These are phyloP conservation scores for Catharus ustulatus DNA, from an alignment of 2,797 vertebrate species.

Conservation along the genomic window DNA sequence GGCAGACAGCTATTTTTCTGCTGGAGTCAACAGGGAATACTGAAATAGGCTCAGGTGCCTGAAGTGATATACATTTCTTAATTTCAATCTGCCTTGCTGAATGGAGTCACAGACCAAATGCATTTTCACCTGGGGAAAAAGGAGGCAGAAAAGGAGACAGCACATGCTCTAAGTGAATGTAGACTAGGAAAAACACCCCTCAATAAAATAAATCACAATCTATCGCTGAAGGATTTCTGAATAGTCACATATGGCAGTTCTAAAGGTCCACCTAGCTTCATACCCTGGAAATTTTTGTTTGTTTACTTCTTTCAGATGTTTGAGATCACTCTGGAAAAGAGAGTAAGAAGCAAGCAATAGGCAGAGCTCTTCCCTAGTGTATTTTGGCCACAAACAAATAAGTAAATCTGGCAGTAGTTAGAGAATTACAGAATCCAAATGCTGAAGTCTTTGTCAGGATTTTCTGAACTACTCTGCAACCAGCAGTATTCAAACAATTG, in stretches of 20 bases:
- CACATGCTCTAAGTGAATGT: neutral
- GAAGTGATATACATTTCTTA: slow-evolving; percentile 12
- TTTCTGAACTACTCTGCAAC: neutral
- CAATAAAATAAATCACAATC: neutral
- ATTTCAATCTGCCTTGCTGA: slow-evolving; percentile 8
- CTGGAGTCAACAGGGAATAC: slow-evolving; percentile 12
- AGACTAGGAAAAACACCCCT: neutral
- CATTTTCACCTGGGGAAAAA: neutral
- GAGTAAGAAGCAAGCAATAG: neutral
- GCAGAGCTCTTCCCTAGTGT: neutral
- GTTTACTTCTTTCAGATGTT: neutral
- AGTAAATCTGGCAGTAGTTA: neutral
- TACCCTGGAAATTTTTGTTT: neutral
- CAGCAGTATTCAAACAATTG: neutral
- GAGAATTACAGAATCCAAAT: neutral
- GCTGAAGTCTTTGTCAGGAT: neutral
- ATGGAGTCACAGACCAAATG: neutral
- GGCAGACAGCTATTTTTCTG: neutral
- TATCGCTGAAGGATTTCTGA: neutral
- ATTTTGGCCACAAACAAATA: neutral
- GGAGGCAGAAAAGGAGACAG: neutral
- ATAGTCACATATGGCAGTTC: neutral
- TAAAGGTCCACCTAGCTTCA: neutral
- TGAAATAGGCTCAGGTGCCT: neutral
- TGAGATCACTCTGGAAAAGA: neutral